Evolutionary conservation across 2,113 vertebrate genomes (phyloP), one percentile per base, ranked within the genome.

Genomic region (Glaucomys volans): DNA sequence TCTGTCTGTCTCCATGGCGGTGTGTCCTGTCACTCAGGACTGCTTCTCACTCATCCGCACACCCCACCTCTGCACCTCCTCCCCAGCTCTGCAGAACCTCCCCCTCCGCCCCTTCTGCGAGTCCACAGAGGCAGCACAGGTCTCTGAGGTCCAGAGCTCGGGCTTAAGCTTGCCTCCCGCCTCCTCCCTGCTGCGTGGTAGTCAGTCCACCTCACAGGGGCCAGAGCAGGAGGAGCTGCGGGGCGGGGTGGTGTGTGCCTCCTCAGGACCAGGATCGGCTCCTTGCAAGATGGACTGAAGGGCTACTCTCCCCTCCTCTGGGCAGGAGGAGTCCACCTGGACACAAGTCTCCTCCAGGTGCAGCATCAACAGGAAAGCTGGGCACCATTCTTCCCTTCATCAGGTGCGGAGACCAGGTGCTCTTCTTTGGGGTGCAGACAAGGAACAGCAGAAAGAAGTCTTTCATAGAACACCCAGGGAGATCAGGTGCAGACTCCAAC

Each of bases 111-210:
- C 30, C 44, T 82, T 69, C 47, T 79, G 9, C 76, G 91, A 59
- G 64, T 91, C 93, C 57, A 26, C 80, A 35, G 93, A 69, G 90
- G 87, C 3, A 24, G 7, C 2, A 14, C 12, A 50, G 1, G 18
- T 87, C 95, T 83, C 96, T 40, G 62, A 17, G 80, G 89, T 37
- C 90, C 71, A 7, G 42, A 64, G 80, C 71, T 44, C 18, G 30
- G 8, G 32, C 30, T 77, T 87, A 79, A 79, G 69, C 42, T 37
- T 8, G 20, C 59, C 17, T 40, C 26, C 52, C 9, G 52, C 50
- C 32, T 62, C 62, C 30, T 69, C 57, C n/a, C 17, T 66, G 32
- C 32, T 0, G 1, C 4, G 50, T 67, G 20, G 18, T 20, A 47
- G n/a, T 37, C 57, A 71, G 2, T 80, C 67, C 54, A 44, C 16